phyloP scores from a whole-genome alignment of 2,113 vertebrate species.

The Brevimyrus niger region DNA sequence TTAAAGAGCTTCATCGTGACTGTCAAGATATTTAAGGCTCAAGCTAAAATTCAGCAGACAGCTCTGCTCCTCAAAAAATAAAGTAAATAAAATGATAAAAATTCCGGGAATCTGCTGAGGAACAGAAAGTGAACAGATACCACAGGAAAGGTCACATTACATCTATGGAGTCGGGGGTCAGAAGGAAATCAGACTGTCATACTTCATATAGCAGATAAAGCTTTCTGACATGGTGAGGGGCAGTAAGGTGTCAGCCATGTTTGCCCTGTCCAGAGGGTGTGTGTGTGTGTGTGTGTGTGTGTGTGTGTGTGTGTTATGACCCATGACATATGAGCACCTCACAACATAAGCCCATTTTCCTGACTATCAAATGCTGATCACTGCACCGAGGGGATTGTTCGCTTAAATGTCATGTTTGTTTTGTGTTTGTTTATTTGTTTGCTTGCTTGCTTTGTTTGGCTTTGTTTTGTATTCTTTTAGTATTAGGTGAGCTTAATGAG shows the following conservation, averaged over 20 bases:
- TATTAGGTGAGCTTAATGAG: constrained; percentile 17
- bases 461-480: constrained; percentile 7
- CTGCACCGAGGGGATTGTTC: not conserved
- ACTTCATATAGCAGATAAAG: constrained; percentile 75
- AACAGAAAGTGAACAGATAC: constrained; percentile 64
- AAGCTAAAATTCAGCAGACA: not conserved
- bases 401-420: constrained; percentile 15
- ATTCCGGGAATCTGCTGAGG: constrained; percentile 77
- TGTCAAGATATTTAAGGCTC: not conserved
- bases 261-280: not conserved
- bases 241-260: not conserved
- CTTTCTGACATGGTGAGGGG: constrained; percentile 34
- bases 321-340: not conserved
- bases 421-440: not conserved
- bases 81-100: not conserved
- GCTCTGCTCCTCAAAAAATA: not conserved
- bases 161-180: constrained; percentile 63
- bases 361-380: not conserved
- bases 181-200: constrained; percentile 70
- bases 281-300: not conserved
- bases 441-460: not conserved
- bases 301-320: not conserved
- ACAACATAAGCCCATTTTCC: not conserved
- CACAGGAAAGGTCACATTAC: constrained; percentile 75
- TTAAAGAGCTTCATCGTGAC: not conserved